phyloP scores from a whole-genome alignment of 2,113 vertebrate species.

The Hydrolagus affinis region DNA sequence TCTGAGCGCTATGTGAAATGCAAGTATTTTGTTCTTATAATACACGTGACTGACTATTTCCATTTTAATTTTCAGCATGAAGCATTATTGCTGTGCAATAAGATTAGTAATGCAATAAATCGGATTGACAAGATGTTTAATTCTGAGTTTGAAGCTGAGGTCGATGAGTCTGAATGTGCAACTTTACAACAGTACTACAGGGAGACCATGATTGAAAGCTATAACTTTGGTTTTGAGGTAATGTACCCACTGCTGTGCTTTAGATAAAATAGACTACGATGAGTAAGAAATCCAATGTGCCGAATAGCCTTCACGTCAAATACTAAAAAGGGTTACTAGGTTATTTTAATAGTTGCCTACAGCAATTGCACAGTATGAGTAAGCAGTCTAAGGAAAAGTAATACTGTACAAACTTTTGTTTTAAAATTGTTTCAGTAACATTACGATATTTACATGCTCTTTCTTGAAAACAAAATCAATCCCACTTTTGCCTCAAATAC shows the following conservation, averaged over 20 bases:
- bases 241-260: constrained; percentile 33
- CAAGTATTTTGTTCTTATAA: too few species aligned
- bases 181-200: constrained; percentile 91
- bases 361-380: neutral
- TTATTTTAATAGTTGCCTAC: neutral
- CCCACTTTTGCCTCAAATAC: neutral
- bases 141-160: constrained; percentile 80
- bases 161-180: constrained; percentile 80
- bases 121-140: constrained; percentile 89
- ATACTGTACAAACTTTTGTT: neutral
- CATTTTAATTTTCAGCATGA: constrained; percentile 61
- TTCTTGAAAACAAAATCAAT: neutral
- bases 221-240: constrained; percentile 98
- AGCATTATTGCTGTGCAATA: constrained; percentile 84
- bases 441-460: neutral
- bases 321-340: neutral
- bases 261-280: neutral
- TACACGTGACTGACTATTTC: neutral
- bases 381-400: neutral
- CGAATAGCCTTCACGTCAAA: neutral
- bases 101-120: constrained; percentile 82
- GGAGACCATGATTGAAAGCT: constrained; percentile 94
- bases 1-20: too few species aligned
- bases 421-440: neutral
- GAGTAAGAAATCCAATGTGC: neutral